phyloP scores from a whole-genome alignment of 2,888 invertebrate genomes.

The Eucriotettix oculatus region DNA sequence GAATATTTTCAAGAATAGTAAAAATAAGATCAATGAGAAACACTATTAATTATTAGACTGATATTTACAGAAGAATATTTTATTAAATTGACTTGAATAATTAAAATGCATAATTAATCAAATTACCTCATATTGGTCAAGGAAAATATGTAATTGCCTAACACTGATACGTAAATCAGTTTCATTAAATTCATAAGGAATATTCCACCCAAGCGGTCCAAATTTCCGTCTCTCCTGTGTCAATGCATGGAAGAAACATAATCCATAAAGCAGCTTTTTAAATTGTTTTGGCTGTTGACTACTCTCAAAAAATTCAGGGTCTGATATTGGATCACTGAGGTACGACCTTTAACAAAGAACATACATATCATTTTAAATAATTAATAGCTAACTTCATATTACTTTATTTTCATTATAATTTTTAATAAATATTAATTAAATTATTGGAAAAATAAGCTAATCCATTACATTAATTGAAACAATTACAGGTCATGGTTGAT shows the following conservation, averaged over 20 bases:
- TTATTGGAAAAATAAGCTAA: no score
- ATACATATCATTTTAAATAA: neutral
- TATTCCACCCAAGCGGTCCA: conserved; percentile 91
- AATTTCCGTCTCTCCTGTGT: conserved; percentile 83
- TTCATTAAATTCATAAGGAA: conserved; percentile 89
- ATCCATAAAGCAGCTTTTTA: conserved; percentile 69
- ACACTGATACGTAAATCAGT: conserved; percentile 82
- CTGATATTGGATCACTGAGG: conserved; percentile 69
- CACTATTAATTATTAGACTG: no score
- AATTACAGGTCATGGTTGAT: no score
- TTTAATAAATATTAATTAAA: no score
- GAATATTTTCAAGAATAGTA: neutral
- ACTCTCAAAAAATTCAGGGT: conserved; percentile 73
- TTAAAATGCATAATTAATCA: no score
- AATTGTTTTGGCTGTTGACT: conserved; percentile 59
- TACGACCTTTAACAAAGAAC: conserved; percentile 36
- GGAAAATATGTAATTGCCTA: conserved; percentile 72
- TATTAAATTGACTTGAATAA: no score
- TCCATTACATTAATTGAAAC: no score
- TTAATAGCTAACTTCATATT: no score
- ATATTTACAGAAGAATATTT: no score
- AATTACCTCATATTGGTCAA: conserved; percentile 45
- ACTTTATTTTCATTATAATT: no score
- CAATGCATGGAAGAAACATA: conserved; percentile 90
- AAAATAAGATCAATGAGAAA: no score